phyloP scores from a whole-genome alignment of 2,797 vertebrate species.

The Tenualosa ilisha region DNA sequence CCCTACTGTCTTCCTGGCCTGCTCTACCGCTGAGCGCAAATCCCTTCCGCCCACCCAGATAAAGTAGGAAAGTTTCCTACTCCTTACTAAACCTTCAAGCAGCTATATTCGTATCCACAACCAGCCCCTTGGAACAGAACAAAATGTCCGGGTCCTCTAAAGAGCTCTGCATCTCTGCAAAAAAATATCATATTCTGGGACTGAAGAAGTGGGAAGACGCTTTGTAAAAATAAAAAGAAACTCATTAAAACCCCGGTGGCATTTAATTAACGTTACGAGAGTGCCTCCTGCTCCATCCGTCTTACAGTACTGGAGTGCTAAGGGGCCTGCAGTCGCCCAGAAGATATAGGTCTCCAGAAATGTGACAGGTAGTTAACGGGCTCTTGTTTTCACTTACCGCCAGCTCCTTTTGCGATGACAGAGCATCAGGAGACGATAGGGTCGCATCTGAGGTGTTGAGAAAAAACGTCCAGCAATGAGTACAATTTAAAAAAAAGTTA shows the following conservation, averaged over 20 bases:
- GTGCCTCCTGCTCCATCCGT: neutral
- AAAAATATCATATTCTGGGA: neutral
- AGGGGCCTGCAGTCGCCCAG: constrained; percentile 32
- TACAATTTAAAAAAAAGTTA: neutral
- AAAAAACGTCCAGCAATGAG: neutral
- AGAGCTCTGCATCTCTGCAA: neutral
- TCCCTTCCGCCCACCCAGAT: neutral
- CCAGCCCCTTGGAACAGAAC: neutral
- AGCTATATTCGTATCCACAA: neutral
- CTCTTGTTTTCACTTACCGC: constrained; percentile 43
- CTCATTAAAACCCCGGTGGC: constrained; percentile 24
- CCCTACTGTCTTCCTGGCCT: neutral
- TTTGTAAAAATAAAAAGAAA: constrained; percentile 18
- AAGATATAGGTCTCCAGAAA: constrained; percentile 41
- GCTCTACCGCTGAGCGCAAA: neutral
- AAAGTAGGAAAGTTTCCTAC: constrained; percentile 1
- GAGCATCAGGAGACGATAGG: constrained; percentile 44
- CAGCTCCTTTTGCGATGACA: constrained; percentile 43
- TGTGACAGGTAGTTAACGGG: constrained; percentile 58
- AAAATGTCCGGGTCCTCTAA: neutral
- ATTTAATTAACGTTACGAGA: constrained; percentile 5
- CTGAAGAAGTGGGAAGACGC: neutral
- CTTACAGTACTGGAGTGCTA: neutral
- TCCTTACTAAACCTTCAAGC: neutral
- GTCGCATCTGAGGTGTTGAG: constrained; percentile 15